Evolutionary conservation across 2,888 invertebrate species (phyloP).

Genomic region (Drosophila fulvimacula): DNA sequence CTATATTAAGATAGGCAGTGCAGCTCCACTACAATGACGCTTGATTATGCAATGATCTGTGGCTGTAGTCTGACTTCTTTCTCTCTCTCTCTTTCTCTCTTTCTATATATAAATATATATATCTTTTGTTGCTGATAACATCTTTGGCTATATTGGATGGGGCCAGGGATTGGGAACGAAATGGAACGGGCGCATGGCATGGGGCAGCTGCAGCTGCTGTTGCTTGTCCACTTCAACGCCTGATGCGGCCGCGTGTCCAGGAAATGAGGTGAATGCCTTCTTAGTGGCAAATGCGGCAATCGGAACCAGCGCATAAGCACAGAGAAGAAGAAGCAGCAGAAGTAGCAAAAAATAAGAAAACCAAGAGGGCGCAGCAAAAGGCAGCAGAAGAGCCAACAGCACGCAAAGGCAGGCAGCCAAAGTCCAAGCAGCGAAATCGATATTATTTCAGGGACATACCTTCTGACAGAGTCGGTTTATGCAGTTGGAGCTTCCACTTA

Average conservation of each 20-base stretch:
- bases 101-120: too few species aligned
- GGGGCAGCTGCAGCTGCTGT: slow-evolving; percentile 35
- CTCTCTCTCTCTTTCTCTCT: not conserved
- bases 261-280: slow-evolving; percentile 80
- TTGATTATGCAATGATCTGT: slow-evolving; percentile 71
- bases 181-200: not conserved
- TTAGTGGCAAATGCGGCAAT: slow-evolving; percentile 63
- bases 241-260: slow-evolving; percentile 50
- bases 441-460: slow-evolving; percentile 75
- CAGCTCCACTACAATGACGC: slow-evolving; percentile 29
- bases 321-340: not conserved
- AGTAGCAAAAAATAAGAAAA: not conserved
- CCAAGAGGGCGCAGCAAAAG: slow-evolving; percentile 1
- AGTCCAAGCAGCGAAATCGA: slow-evolving; percentile 75
- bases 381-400: slow-evolving; percentile 21
- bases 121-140: slow-evolving; percentile 41
- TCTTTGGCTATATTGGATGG: slow-evolving; percentile 40
- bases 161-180: slow-evolving; percentile 9
- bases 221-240: slow-evolving; percentile 45
- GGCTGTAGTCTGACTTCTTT: slow-evolving; percentile 6
- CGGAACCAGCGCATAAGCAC: slow-evolving; percentile 60
- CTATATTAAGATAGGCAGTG: slow-evolving; percentile 57
- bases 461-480: slow-evolving; percentile 34
- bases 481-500: slow-evolving; percentile 35
- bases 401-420: slow-evolving; percentile 33